phyloP scores from a whole-genome alignment of 2,113 vertebrate species.

The Chiloscyllium plagiosum region DNA sequence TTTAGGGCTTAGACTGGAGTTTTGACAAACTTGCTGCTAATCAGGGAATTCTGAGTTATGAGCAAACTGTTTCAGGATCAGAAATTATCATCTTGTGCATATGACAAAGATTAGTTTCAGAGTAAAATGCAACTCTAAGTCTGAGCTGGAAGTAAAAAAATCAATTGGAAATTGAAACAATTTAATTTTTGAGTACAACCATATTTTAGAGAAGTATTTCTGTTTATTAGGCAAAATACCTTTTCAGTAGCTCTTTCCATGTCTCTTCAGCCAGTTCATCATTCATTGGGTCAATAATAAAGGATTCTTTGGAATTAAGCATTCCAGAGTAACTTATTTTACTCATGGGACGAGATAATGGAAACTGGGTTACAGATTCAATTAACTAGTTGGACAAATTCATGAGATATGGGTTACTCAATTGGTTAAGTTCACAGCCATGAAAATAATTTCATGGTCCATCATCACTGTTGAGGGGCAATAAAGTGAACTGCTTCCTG shows the following conservation, averaged over 20 bases:
- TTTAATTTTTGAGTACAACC: neutral
- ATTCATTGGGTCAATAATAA: neutral
- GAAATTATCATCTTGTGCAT: neutral
- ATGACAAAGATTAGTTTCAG: neutral
- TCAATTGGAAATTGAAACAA: neutral
- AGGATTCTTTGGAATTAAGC: neutral
- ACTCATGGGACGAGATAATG: neutral
- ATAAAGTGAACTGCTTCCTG: neutral
- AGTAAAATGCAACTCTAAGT: neutral
- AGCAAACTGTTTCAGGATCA: neutral
- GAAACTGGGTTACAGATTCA: neutral
- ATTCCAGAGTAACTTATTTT: neutral
- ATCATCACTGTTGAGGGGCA: neutral
- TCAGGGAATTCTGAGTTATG: neutral
- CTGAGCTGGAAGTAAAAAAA: neutral
- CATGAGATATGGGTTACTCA: neutral
- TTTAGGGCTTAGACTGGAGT: neutral
- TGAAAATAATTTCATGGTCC: constrained; percentile 12
- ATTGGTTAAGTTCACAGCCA: neutral
- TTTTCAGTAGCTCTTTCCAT: neutral
- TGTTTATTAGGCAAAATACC: neutral
- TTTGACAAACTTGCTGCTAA: neutral
- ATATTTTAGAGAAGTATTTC: neutral
- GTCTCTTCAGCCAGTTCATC: neutral
- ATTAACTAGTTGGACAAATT: neutral